Evolutionary conservation across 1,140 invertebrate genomes (phyloP).

Genomic region (Drosophila nannoptera): DNA sequence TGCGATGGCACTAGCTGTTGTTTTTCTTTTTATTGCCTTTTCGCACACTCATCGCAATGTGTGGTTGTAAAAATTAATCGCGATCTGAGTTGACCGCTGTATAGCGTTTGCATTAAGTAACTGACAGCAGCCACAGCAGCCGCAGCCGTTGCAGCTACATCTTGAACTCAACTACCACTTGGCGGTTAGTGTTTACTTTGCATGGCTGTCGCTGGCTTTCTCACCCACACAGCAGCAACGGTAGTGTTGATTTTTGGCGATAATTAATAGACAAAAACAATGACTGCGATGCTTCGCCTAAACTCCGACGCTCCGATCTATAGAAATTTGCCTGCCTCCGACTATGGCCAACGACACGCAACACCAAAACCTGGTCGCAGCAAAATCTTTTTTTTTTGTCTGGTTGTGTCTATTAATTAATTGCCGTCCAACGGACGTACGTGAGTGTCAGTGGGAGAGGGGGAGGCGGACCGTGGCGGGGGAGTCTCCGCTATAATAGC

Average conservation of each 20-base stretch:
- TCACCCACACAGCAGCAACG: conserved; percentile 50
- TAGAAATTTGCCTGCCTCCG: conserved; percentile 68
- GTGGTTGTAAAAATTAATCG: conserved; percentile 23
- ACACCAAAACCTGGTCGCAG: conserved; percentile 10
- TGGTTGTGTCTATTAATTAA: conserved; percentile 61
- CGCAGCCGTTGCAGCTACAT: no score
- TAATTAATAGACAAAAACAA: conserved; percentile 69
- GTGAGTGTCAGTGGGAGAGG: conserved; percentile 10
- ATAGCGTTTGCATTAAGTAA: background rate
- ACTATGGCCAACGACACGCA: conserved; percentile 52
- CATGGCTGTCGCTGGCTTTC: conserved; percentile 2
- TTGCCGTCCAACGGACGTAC: conserved; percentile 50
- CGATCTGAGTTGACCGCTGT: conserved; percentile 20
- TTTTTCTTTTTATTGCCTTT: no score
- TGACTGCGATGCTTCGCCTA: conserved; percentile 47
- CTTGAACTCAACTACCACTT: no score
- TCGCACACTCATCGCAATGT: background rate
- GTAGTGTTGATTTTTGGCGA: conserved; percentile 41
- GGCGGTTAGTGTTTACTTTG: background rate
- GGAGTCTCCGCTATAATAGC: conserved; percentile 56
- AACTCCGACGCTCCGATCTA: conserved; percentile 38
- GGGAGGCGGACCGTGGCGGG: background rate
- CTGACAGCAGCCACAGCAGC: conserved; percentile 4
- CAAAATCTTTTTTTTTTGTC: background rate
- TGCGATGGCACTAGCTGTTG: background rate